These are phyloP conservation scores for Eciton burchellii DNA, from an alignment of 1,140 invertebrate species.

Conservation along the genomic window DNA sequence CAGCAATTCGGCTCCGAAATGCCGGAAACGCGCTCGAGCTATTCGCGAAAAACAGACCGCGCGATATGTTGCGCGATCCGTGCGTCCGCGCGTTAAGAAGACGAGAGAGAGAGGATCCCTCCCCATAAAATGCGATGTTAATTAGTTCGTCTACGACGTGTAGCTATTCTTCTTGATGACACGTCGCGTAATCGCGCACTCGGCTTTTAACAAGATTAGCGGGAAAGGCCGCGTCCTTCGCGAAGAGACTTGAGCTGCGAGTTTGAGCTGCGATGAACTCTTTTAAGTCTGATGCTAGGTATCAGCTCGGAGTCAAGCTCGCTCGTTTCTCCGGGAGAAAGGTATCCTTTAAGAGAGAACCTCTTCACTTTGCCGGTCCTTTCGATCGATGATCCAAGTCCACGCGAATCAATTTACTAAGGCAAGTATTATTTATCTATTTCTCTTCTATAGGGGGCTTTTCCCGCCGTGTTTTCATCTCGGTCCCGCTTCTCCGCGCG, in stretches of 20 bases:
- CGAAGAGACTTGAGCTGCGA: conserved; percentile 13
- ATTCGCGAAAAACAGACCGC: conserved; percentile 47
- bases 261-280: conserved; percentile 39
- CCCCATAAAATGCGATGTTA: neutral
- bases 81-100: no score
- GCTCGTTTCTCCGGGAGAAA: neutral
- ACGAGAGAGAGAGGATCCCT: no score
- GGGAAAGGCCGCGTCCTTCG: conserved; percentile 5
- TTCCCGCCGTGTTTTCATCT: neutral
- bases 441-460: neutral
- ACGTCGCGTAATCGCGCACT: no score
- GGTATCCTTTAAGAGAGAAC: conserved; percentile 5
- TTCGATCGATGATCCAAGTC: conserved; percentile 28
- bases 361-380: neutral
- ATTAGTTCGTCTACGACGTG: neutral
- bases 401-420: conserved; percentile 11
- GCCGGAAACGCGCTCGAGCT: conserved; percentile 53
- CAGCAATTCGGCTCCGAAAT: conserved; percentile 56
- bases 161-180: neutral
- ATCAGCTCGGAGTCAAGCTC: conserved; percentile 24
- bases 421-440: conserved; percentile 36
- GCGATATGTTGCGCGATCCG: neutral
- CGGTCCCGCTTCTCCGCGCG: neutral
- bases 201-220: neutral
- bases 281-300: conserved; percentile 31